Evolutionary conservation across 2,888 invertebrate species (phyloP).

Genomic region (Lasioglossum vierecki): DNA sequence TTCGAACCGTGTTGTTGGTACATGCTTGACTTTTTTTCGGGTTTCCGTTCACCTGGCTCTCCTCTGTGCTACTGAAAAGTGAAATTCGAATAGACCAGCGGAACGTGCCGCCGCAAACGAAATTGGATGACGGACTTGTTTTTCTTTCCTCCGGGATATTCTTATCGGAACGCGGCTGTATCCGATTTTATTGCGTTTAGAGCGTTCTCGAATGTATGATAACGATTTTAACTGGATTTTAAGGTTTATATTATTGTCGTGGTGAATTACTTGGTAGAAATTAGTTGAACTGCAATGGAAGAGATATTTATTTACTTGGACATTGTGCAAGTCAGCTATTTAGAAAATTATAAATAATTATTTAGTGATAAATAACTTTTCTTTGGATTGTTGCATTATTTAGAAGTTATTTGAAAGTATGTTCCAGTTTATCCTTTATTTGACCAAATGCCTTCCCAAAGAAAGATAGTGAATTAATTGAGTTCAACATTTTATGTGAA

Average conservation of each 20-base stretch:
- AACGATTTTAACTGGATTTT: not conserved
- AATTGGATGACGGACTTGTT: not conserved
- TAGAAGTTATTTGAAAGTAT: no score
- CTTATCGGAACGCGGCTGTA: not conserved
- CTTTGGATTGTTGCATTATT: no score
- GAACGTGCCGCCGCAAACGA: not conserved
- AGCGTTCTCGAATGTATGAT: not conserved
- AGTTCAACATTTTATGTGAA: no score
- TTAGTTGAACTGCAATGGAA: not conserved
- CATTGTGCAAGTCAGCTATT: no score
- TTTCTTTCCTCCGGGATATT: not conserved
- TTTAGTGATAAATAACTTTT: no score
- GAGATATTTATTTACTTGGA: no score
- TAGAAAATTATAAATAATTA: no score
- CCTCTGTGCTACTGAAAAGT: not conserved
- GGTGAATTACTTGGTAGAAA: not conserved
- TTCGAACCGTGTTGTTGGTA: not conserved
- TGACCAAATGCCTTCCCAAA: no score
- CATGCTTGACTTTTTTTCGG: not conserved
- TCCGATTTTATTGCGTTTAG: not conserved
- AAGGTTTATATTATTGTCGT: not conserved
- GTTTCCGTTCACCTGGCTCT: not conserved
- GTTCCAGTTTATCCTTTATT: no score
- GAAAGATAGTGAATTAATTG: no score
- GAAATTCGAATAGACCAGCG: not conserved